phyloP scores from a whole-genome alignment of 2,797 vertebrate species.

The Gallirallus australis region DNA sequence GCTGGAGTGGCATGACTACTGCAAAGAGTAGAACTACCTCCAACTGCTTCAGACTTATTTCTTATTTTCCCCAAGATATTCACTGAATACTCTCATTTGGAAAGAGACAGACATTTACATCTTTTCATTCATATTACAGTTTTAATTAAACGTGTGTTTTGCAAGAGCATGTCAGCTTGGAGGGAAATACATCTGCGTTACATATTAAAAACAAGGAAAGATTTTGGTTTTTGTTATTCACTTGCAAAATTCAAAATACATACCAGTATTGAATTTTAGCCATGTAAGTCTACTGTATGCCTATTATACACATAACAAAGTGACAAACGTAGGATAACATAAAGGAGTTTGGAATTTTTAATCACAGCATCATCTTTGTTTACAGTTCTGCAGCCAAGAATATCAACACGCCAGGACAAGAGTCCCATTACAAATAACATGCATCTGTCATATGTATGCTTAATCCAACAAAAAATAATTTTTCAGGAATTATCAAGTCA shows the following conservation, averaged over 20 bases:
- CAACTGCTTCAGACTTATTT: not conserved
- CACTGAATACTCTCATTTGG: not conserved
- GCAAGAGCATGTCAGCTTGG: not conserved
- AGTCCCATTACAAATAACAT: not conserved
- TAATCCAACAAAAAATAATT: not conserved
- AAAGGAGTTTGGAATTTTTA: not conserved
- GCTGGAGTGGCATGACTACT: not conserved
- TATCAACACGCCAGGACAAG: not conserved
- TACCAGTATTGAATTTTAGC: not conserved
- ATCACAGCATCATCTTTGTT: not conserved
- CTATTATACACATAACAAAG: not conserved
- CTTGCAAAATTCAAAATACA: not conserved
- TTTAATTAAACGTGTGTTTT: not conserved
- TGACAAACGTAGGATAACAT: not conserved
- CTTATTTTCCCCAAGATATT: not conserved
- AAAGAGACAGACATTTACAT: not conserved
- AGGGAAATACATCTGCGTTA: not conserved
- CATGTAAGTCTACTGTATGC: too few species aligned
- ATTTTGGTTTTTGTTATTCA: not conserved
- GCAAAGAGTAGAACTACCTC: not conserved
- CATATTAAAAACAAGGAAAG: not conserved
- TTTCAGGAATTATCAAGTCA: not conserved
- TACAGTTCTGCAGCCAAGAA: not conserved
- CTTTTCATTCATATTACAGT: not conserved
- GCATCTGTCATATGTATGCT: too few species aligned